phyloP scores from a whole-genome alignment of 2,888 invertebrate species.

The Athalia circularis region DNA sequence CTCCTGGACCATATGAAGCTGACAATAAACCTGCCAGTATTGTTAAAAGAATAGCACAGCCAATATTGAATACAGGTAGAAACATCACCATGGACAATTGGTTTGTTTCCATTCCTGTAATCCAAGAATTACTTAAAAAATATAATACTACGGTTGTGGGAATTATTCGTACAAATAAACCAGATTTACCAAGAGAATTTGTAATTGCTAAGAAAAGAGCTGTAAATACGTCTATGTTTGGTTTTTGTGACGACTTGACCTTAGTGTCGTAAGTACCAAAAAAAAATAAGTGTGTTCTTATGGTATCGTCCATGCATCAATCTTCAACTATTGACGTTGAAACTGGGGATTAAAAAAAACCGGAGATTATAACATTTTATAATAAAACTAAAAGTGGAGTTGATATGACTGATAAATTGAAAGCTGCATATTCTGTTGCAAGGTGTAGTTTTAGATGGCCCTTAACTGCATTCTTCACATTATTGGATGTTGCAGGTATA shows the following conservation, averaged over 20 bases:
- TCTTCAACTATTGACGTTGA: neutral
- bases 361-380: too few species aligned
- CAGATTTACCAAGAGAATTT: conserved; percentile 9
- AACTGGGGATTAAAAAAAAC: too few species aligned
- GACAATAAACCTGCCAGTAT: conserved; percentile 31
- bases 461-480: conserved; percentile 3
- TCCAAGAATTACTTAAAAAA: neutral
- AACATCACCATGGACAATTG: conserved; percentile 37
- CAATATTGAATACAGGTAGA: conserved; percentile 18
- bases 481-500: neutral
- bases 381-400: conserved; percentile 4
- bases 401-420: neutral
- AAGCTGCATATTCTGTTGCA: neutral
- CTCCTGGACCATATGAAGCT: conserved; percentile 23
- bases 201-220: conserved; percentile 22
- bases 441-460: conserved; percentile 4
- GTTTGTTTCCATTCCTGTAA: conserved; percentile 15
- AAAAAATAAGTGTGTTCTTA: neutral
- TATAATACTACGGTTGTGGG: conserved; percentile 34
- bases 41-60: conserved; percentile 7
- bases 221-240: conserved; percentile 11
- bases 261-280: conserved; percentile 36
- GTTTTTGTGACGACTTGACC: neutral
- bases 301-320: neutral
- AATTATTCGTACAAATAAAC: conserved; percentile 28